Percentiles rank a stretch among this genome's conserved stretches.
These are phyloP conservation scores for Agrochola litura DNA, from an alignment of 2,888 invertebrate genomes.

Conservation along the genomic window DNA sequence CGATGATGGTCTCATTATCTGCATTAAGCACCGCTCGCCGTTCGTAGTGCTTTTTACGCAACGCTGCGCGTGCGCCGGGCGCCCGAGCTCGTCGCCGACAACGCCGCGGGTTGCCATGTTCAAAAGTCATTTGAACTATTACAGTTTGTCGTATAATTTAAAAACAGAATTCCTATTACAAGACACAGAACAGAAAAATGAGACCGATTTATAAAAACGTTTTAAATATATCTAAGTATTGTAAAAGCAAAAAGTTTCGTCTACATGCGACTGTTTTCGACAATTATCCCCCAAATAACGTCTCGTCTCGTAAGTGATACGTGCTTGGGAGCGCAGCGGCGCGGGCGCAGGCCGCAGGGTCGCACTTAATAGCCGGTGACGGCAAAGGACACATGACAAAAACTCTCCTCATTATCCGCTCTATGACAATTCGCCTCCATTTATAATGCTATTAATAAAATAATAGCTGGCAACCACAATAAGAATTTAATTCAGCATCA, in stretches of 20 bases:
- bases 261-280: constrained; percentile 62
- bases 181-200: constrained; percentile 49
- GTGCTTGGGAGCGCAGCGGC: constrained; percentile 41
- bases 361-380: constrained; percentile 73
- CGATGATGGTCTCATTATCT: constrained; percentile 87
- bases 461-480: constrained; percentile 76
- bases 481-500: constrained; percentile 83
- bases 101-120: constrained; percentile 68
- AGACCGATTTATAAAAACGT: constrained; percentile 50
- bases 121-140: constrained; percentile 66
- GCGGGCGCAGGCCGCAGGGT: constrained; percentile 63
- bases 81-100: constrained; percentile 27
- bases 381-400: constrained; percentile 84
- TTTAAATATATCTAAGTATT: constrained; percentile 44
- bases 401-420: constrained; percentile 80
- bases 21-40: constrained; percentile 79
- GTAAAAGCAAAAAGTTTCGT: constrained; percentile 44
- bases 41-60: constrained; percentile 80
- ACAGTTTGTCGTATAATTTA: constrained; percentile 59
- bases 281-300: constrained; percentile 60
- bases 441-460: constrained; percentile 89
- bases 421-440: constrained; percentile 83
- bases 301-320: constrained; percentile 60
- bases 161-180: constrained; percentile 53
- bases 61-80: constrained; percentile 73